Conservation (phyloP, 1,140 invertebrate genomes). For the Bombus polaris region DNA sequence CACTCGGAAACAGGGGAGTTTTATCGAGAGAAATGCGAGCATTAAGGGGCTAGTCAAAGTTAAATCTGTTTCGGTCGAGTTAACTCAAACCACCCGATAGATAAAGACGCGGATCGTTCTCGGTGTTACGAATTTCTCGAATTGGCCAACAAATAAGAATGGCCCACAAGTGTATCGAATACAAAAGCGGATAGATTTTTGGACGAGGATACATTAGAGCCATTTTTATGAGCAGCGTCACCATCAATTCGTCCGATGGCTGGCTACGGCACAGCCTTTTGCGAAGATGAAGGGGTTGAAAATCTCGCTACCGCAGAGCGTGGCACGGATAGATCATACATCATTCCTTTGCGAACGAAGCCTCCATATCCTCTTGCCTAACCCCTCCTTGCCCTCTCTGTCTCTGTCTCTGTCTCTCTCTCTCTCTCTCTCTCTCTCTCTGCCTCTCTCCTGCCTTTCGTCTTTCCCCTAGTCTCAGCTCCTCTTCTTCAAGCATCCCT, state of each 20-base stretch:
- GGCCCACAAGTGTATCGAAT: constrained; percentile 7
- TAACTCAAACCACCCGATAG: too few species aligned
- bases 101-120: neutral
- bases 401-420: neutral
- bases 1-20: too few species aligned
- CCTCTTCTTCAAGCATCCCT: neutral
- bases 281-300: constrained; percentile 70
- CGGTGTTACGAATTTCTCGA: neutral
- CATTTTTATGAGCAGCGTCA: constrained; percentile 68
- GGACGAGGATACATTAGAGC: constrained; percentile 62
- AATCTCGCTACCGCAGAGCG: constrained; percentile 70
- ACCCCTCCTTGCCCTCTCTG: constrained; percentile 14
- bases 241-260: constrained; percentile 68
- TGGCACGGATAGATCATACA: constrained; percentile 75
- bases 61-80: too few species aligned
- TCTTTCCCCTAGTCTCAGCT: neutral
- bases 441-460: neutral
- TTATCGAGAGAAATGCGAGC: too few species aligned
- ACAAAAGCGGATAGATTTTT: constrained; percentile 44
- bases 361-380: constrained; percentile 65
- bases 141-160: neutral
- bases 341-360: constrained; percentile 73
- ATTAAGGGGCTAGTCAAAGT: too few species aligned
- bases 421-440: too few species aligned
- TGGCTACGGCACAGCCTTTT: constrained; percentile 56